Conservation (phyloP, 2,113 vertebrate species). For the Numida meleagris region DNA sequence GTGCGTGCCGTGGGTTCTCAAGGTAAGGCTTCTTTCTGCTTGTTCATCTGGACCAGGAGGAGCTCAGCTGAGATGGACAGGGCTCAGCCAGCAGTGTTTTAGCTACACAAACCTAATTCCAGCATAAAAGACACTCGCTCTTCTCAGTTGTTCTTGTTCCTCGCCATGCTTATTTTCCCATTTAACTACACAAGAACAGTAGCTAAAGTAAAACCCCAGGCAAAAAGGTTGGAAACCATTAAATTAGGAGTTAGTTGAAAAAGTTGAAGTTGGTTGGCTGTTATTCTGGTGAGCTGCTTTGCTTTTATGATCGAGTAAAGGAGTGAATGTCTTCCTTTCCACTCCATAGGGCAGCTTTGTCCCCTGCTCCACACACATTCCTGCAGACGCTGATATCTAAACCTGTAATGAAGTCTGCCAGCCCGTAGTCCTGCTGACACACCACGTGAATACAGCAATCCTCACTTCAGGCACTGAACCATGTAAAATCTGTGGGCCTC, state of each 20-base stretch:
- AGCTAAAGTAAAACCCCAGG: not conserved
- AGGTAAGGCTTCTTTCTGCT: not conserved
- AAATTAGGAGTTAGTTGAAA: not conserved
- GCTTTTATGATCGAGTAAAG: not conserved
- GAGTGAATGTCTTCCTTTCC: not conserved
- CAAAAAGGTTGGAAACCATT: not conserved
- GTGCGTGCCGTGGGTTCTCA: not conserved
- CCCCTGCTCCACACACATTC: not conserved
- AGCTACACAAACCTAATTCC: not conserved
- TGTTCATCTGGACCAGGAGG: not conserved
- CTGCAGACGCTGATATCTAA: not conserved
- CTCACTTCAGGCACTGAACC: not conserved
- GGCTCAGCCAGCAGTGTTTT: not conserved
- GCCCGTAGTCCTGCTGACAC: not conserved
- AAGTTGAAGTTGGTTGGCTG: not conserved
- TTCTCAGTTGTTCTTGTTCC: not conserved
- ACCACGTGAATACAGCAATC: rapidly evolving
- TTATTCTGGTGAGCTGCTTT: not conserved
- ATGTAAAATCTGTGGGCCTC: not conserved
- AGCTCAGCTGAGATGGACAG: not conserved
- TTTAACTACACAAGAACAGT: not conserved
- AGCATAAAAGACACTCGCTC: not conserved
- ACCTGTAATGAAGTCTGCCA: not conserved
- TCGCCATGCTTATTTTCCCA: not conserved
- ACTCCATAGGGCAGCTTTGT: not conserved